These are phyloP conservation scores for Lordiphosa collinella DNA, from an alignment of 1,140 invertebrate species.

Conservation along the genomic window DNA sequence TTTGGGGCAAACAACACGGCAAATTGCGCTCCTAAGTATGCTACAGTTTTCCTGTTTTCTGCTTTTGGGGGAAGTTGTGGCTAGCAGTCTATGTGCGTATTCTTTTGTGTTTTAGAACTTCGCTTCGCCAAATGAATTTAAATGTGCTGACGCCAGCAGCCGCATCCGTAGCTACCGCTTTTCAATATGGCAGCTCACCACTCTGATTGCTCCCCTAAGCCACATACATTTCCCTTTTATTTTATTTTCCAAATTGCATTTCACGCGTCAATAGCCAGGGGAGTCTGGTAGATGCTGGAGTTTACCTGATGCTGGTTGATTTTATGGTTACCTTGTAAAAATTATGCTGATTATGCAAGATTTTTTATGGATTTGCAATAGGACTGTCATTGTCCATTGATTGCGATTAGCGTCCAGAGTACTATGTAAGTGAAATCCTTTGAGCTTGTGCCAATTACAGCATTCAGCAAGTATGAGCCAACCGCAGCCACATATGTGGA, in stretches of 20 bases:
- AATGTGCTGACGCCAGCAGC: conserved; percentile 58
- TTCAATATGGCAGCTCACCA: conserved; percentile 55
- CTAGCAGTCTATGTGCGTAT: conserved; percentile 27
- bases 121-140: conserved; percentile 70
- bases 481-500: conserved; percentile 16
- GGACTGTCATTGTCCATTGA: conserved; percentile 50
- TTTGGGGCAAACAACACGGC: conserved; percentile 59
- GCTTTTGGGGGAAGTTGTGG: background rate
- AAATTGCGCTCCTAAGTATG: conserved; percentile 62
- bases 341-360: conserved; percentile 58
- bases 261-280: conserved; percentile 6
- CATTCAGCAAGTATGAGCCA: conserved; percentile 1
- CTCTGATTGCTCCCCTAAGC: conserved; percentile 68
- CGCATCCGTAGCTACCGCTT: conserved; percentile 20
- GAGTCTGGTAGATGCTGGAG: conserved; percentile 21
- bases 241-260: conserved; percentile 63
- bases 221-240: conserved; percentile 52
- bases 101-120: conserved; percentile 49
- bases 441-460: conserved; percentile 36
- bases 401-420: conserved; percentile 25
- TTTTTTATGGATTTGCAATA: conserved; percentile 63
- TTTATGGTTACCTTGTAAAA: conserved; percentile 44
- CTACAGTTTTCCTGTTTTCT: conserved; percentile 46
- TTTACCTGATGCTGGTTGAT: conserved; percentile 34
- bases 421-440: background rate